Evolutionary conservation across 2,113 vertebrate genomes (phyloP).

Genomic region (Macrotis lagotis): DNA sequence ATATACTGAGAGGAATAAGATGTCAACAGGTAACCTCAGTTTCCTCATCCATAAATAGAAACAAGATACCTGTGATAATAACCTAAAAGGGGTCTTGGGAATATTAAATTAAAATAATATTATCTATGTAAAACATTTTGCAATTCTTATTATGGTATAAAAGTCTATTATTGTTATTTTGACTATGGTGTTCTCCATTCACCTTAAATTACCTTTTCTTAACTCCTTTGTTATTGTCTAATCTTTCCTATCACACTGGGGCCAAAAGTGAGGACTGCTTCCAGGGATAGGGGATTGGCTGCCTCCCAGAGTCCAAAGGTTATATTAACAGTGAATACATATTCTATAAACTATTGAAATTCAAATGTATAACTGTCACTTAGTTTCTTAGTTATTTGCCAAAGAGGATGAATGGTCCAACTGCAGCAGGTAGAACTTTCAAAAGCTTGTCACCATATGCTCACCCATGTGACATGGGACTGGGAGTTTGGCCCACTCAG

Average conservation of each 20-base stretch:
- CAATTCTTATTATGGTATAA: not conserved
- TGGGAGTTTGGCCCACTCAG: conserved; percentile 31
- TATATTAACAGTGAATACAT: conserved; percentile 32
- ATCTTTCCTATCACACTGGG: not conserved
- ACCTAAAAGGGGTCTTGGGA: not conserved
- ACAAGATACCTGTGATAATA: not conserved
- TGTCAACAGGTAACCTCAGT: not conserved
- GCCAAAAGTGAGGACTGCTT: not conserved
- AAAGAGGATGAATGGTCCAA: conserved; percentile 11
- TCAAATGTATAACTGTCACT: conserved; percentile 35
- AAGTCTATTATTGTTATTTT: not conserved
- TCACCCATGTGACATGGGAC: conserved; percentile 27
- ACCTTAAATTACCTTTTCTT: not conserved
- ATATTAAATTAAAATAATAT: not conserved
- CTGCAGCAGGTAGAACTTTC: conserved; percentile 27
- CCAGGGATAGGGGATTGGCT: not conserved
- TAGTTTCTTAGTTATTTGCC: conserved; percentile 39
- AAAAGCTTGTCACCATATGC: conserved; percentile 40
- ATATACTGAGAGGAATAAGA: not conserved
- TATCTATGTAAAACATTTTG: not conserved
- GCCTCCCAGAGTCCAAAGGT: not conserved
- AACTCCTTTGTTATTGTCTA: not conserved
- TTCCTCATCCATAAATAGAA: not conserved
- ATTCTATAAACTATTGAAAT: conserved; percentile 32
- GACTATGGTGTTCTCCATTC: not conserved